Conservation (phyloP, 2,113 vertebrate species). For the Orthonyx spaldingii region DNA sequence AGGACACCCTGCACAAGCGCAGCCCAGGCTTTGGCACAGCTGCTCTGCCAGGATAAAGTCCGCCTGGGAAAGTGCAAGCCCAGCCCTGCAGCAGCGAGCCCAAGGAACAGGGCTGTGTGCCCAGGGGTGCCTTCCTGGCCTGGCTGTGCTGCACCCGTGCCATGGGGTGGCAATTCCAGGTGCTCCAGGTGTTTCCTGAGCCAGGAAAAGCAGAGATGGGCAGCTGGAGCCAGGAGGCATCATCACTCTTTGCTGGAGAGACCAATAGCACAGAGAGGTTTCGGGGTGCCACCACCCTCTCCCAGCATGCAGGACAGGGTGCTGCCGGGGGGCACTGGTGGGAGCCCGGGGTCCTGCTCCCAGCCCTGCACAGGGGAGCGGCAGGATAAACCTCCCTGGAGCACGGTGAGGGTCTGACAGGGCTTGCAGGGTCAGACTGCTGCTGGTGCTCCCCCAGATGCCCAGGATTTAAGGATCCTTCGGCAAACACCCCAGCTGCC, state of each 20-base stretch:
- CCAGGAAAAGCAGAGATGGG: accelerated
- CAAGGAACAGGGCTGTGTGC: accelerated
- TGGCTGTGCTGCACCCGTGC: background rate
- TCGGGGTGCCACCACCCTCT: background rate
- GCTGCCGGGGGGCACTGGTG: background rate
- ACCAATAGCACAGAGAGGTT: accelerated
- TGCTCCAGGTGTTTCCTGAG: background rate
- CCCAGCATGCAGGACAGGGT: background rate
- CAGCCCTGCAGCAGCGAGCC: background rate
- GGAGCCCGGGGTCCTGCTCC: background rate
- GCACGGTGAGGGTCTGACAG: background rate
- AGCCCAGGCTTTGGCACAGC: background rate
- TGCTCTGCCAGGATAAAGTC: background rate
- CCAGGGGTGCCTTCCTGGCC: background rate
- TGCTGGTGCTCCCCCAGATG: accelerated
- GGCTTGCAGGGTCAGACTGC: background rate
- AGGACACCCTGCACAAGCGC: background rate
- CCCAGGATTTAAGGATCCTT: background rate
- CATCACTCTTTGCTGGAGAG: background rate
- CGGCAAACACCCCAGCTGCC: background rate
- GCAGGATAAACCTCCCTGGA: accelerated
- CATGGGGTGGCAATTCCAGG: background rate
- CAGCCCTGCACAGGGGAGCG: background rate
- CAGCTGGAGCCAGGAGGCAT: background rate
- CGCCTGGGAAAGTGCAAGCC: background rate